Percentiles rank a stretch among this genome's conserved stretches.
These are phyloP conservation scores for Cephus nigrinus DNA, from an alignment of 2,888 invertebrate genomes.

Conservation along the genomic window DNA sequence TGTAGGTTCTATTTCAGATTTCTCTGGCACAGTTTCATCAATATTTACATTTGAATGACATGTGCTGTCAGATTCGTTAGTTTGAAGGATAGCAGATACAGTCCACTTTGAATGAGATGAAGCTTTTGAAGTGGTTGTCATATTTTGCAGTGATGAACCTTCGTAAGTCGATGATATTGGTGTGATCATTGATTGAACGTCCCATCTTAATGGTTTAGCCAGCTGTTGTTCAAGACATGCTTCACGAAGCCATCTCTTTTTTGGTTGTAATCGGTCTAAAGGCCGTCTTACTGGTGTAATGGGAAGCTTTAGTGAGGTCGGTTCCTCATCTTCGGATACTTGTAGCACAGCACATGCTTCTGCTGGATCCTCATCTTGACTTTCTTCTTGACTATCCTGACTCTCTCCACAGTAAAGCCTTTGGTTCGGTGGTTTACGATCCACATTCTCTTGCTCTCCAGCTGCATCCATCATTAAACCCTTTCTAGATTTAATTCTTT, in stretches of 20 bases:
- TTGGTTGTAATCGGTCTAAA: conserved; percentile 67
- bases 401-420: conserved; percentile 54
- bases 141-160: neutral
- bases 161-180: conserved; percentile 7
- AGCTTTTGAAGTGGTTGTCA: conserved; percentile 6
- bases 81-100: conserved; percentile 1
- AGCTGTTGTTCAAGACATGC: conserved; percentile 69
- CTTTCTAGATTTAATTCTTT: conserved; percentile 66
- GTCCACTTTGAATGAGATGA: conserved; percentile 9
- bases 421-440: conserved; percentile 51
- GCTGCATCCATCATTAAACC: conserved; percentile 65
- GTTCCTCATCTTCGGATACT: conserved; percentile 59
- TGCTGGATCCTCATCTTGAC: conserved; percentile 59
- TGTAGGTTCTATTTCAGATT: conserved; percentile 12
- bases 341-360: conserved; percentile 53
- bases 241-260: conserved; percentile 73
- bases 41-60: neutral
- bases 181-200: conserved; percentile 30
- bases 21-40: neutral
- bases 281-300: conserved; percentile 56
- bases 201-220: conserved; percentile 70
- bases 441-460: conserved; percentile 63
- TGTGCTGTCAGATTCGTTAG: neutral
- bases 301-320: conserved; percentile 45
- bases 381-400: conserved; percentile 50